Evolutionary conservation across 2,113 vertebrate species (phyloP).

Genomic region (Heloderma charlesbogerti): DNA sequence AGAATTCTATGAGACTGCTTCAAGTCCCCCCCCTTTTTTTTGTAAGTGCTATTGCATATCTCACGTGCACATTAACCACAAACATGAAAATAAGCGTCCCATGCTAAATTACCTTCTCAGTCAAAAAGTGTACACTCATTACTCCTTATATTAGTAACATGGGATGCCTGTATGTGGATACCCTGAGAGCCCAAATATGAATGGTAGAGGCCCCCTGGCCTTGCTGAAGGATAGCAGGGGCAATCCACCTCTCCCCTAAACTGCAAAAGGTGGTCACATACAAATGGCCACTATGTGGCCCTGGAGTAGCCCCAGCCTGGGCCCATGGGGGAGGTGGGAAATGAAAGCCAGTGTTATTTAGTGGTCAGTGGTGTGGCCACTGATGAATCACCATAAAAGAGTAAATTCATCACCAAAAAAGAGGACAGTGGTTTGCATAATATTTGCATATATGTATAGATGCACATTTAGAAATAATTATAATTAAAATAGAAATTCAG

Average conservation of each 20-base stretch:
- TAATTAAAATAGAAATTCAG: too few relatives aligned
- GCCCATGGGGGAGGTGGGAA: neutral
- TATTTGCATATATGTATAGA: too few relatives aligned
- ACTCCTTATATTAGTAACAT: neutral
- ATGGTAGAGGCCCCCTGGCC: too few relatives aligned
- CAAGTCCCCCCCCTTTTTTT: neutral
- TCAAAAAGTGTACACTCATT: neutral
- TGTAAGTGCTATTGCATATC: neutral
- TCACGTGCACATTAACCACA: neutral
- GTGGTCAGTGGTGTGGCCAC: neutral
- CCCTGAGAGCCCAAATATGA: neutral
- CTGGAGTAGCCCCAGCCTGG: too few relatives aligned
- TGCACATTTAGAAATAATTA: too few relatives aligned
- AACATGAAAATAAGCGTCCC: neutral
- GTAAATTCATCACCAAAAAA: too few relatives aligned
- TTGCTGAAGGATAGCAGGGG: neutral
- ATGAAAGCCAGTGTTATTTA: neutral
- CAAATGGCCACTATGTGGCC: too few relatives aligned
- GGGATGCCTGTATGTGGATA: neutral
- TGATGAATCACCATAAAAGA: too few relatives aligned
- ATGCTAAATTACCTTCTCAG: neutral
- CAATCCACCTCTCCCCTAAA: neutral
- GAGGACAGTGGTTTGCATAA: too few relatives aligned
- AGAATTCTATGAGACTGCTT: neutral
- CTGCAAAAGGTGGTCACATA: neutral